A percentile compares a stretch with the other conserved stretches of the same genome.
phyloP scores from a whole-genome alignment of 2,797 vertebrate genomes.

The Xenops minutus region DNA sequence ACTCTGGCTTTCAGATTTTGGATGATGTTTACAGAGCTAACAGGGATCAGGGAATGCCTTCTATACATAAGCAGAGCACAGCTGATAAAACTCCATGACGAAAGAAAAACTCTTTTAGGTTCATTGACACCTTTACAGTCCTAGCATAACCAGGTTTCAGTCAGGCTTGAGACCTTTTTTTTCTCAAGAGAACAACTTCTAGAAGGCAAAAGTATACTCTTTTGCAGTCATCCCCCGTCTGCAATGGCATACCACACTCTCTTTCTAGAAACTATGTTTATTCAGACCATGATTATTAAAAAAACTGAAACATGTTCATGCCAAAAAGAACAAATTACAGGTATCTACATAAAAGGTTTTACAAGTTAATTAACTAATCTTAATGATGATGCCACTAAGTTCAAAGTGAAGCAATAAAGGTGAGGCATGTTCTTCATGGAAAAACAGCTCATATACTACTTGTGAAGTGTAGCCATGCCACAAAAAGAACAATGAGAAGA shows the following conservation, averaged over 20 bases:
- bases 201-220: neutral
- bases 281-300: neutral
- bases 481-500: neutral
- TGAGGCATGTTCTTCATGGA: neutral
- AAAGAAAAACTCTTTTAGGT: neutral
- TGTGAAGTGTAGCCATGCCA: neutral
- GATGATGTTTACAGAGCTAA: neutral
- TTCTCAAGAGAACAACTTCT: neutral
- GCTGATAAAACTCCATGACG: neutral
- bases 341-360: neutral
- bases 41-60: neutral
- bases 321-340: neutral
- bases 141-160: neutral
- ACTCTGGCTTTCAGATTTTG: neutral
- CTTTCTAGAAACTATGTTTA: neutral
- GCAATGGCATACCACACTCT: neutral
- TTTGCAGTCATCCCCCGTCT: neutral
- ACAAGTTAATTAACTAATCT: neutral
- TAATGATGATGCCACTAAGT: neutral
- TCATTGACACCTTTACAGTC: neutral
- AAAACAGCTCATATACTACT: neutral
- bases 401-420: neutral
- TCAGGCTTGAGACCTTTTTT: neutral
- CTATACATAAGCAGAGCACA: neutral
- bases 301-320: neutral